A percentile compares a stretch with the other conserved stretches of the same genome.
These are phyloP conservation scores for Bradysia coprophila DNA, from an alignment of 1,140 invertebrate genomes.

Conservation along the genomic window DNA sequence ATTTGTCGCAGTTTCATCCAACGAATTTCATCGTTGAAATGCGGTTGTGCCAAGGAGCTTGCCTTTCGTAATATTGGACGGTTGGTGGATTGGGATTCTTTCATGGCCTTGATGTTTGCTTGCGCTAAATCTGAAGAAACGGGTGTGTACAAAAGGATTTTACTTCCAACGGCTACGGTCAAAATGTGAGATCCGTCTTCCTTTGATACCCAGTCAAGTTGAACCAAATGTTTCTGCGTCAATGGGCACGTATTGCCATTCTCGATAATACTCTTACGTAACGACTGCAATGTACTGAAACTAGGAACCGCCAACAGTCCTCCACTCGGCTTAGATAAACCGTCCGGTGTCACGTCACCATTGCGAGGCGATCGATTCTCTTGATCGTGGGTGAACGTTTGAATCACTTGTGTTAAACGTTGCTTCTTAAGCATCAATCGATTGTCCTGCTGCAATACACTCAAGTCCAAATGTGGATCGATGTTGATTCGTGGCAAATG, in stretches of 20 bases:
- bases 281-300: constrained; percentile 77
- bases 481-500: constrained; percentile 63
- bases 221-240: constrained; percentile 75
- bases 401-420: constrained; percentile 45
- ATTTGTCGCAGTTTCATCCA: constrained; percentile 94
- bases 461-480: constrained; percentile 63
- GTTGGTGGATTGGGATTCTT: constrained; percentile 58
- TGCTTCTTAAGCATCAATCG: constrained; percentile 64
- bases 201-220: constrained; percentile 97
- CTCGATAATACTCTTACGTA: constrained; percentile 75
- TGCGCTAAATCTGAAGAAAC: constrained; percentile 79
- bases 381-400: constrained; percentile 39
- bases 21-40: constrained; percentile 70
- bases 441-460: constrained; percentile 65
- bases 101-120: constrained; percentile 73
- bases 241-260: constrained; percentile 77
- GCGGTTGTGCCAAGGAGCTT: constrained; percentile 63
- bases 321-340: constrained; percentile 24
- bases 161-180: constrained; percentile 89
- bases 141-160: constrained; percentile 69
- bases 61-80: constrained; percentile 70
- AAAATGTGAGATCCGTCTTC: constrained; percentile 97
- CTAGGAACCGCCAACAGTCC: constrained; percentile 76
- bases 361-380: constrained; percentile 32
- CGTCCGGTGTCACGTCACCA: constrained; percentile 24